These are phyloP conservation scores for Etheostoma perlongum DNA, from an alignment of 2,797 vertebrate genomes.

Conservation along the genomic window DNA sequence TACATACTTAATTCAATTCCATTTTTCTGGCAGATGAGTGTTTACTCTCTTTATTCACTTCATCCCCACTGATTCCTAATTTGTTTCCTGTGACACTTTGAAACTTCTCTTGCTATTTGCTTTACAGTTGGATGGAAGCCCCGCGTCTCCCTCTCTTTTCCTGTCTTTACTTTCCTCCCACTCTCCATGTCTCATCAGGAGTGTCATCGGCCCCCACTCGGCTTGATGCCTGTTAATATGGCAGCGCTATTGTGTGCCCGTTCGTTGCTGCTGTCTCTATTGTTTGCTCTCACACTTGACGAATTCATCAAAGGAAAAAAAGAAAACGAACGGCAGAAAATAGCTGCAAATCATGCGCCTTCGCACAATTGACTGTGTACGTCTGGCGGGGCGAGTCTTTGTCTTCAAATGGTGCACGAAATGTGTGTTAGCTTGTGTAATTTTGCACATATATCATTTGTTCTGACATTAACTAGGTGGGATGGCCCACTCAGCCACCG, in stretches of 20 bases:
- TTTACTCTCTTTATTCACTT: constrained; percentile 39
- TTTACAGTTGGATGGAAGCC: constrained; percentile 50
- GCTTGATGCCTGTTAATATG: constrained; percentile 76
- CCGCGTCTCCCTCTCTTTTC: constrained; percentile 25
- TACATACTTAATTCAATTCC: constrained; percentile 29
- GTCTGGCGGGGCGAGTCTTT: constrained; percentile 61
- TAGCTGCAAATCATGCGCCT: constrained; percentile 63
- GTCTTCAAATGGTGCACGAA: constrained; percentile 67
- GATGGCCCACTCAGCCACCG: constrained; percentile 26
- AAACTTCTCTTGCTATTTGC: constrained; percentile 55
- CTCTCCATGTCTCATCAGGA: constrained; percentile 68
- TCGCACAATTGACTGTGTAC: constrained; percentile 65
- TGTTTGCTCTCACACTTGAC: constrained; percentile 75
- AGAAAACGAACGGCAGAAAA: constrained; percentile 60
- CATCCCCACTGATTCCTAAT: constrained; percentile 32
- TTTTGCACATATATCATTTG: constrained; percentile 57
- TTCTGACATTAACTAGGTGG: constrained; percentile 42
- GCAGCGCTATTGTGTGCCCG: constrained; percentile 68
- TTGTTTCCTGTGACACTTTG: constrained; percentile 44
- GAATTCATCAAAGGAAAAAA: constrained; percentile 72
- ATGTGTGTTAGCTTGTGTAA: constrained; percentile 55
- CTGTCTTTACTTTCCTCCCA: constrained; percentile 67
- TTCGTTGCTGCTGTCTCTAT: constrained; percentile 70
- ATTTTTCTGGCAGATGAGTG: constrained; percentile 17
- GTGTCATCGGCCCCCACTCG: constrained; percentile 71